Evolutionary conservation across 2,113 vertebrate genomes (phyloP).

Genomic region (Clarias magur): DNA sequence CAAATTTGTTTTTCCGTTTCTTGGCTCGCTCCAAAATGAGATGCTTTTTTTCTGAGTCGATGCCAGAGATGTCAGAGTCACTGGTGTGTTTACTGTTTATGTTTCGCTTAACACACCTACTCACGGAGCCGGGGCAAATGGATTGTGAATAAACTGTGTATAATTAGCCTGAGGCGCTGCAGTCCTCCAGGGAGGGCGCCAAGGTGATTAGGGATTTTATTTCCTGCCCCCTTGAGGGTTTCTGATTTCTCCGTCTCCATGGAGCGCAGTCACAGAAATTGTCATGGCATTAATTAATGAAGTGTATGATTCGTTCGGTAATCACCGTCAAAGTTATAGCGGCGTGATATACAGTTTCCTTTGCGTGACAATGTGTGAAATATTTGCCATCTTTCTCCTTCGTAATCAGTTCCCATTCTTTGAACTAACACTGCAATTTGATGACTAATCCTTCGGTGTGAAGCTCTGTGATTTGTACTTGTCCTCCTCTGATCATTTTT

Average conservation of each 20-base stretch:
- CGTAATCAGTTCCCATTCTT: background rate
- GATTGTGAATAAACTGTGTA: slow-evolving; percentile 31
- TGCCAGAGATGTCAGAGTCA: slow-evolving; percentile 25
- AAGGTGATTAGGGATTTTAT: slow-evolving; percentile 20
- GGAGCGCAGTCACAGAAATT: background rate
- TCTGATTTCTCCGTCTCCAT: background rate
- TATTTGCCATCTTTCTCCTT: background rate
- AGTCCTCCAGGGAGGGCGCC: slow-evolving; percentile 11
- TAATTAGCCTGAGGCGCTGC: slow-evolving; percentile 19
- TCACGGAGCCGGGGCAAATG: slow-evolving; percentile 8
- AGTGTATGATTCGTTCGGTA: slow-evolving; percentile 2
- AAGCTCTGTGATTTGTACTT: slow-evolving; percentile 4
- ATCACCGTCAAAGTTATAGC: background rate
- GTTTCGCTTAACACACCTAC: slow-evolving; percentile 30
- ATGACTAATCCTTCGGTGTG: slow-evolving; percentile 9
- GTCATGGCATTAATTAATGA: slow-evolving; percentile 1
- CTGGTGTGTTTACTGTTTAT: slow-evolving; percentile 34
- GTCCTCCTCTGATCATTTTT: slow-evolving; percentile 28
- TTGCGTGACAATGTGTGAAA: background rate
- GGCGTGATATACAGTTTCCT: background rate
- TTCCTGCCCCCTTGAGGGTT: background rate
- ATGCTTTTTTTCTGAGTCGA: slow-evolving; percentile 5
- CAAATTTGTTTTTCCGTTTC: slow-evolving; percentile 19
- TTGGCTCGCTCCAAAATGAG: background rate
- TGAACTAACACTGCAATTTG: slow-evolving; percentile 22